phyloP scores from a whole-genome alignment of 1,140 invertebrate genomes.

The Sarcophaga peregrina region DNA sequence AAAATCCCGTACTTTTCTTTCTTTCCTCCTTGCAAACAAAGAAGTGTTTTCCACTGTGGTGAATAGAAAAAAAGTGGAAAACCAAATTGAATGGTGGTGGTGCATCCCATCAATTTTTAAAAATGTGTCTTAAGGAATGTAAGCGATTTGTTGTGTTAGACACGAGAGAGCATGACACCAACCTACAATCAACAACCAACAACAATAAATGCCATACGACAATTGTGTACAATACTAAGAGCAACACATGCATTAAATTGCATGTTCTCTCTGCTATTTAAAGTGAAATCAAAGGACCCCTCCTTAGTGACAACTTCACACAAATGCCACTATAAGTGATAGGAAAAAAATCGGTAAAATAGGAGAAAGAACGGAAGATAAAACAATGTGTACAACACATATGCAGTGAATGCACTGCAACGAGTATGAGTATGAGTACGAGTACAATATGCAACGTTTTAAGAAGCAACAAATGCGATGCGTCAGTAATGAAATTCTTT shows the following conservation, averaged over 20 bases:
- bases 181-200: neutral
- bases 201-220: neutral
- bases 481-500: slow-evolving; percentile 5
- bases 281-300: slow-evolving; percentile 42
- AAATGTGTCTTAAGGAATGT: slow-evolving; percentile 60
- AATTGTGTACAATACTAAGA: slow-evolving; percentile 17
- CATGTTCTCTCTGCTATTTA: slow-evolving; percentile 21
- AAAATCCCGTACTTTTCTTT: neutral
- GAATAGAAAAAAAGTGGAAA: neutral
- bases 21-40: neutral
- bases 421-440: no score
- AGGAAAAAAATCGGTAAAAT: neutral
- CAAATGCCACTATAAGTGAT: neutral
- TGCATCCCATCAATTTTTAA: slow-evolving; percentile 57
- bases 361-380: no score
- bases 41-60: no score
- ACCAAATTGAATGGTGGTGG: neutral
- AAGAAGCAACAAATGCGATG: slow-evolving; percentile 30
- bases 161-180: slow-evolving; percentile 43
- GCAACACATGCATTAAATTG: slow-evolving; percentile 45
- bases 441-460: neutral
- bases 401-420: no score
- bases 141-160: slow-evolving; percentile 62
- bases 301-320: slow-evolving; percentile 42
- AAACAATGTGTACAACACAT: no score